phyloP scores from a whole-genome alignment of 2,888 invertebrate genomes.

The Chymomyza procnemis region DNA sequence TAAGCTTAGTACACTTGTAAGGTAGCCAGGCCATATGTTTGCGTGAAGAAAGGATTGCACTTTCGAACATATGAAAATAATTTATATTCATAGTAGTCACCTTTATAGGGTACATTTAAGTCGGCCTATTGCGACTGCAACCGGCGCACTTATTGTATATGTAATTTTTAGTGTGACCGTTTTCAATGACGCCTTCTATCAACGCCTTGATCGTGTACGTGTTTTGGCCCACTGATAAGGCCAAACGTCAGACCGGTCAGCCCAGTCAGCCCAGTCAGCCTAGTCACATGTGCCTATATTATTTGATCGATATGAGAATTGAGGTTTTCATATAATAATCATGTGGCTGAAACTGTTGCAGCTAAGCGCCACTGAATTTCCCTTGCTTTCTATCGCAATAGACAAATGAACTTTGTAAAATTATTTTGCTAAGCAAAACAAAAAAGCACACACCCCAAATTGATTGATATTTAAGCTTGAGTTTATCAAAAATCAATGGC shows the following conservation, averaged over 20 bases:
- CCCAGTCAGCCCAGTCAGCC: not conserved
- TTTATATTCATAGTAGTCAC: too few species aligned
- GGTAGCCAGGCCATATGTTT: too few species aligned
- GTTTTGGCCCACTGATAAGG: constrained; percentile 43
- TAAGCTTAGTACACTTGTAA: too few species aligned
- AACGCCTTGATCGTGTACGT: constrained; percentile 44
- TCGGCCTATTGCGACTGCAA: too few species aligned
- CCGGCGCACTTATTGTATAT: constrained; percentile 18
- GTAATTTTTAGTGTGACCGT: constrained; percentile 39
- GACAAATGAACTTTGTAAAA: not conserved
- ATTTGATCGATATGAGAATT: constrained; percentile 46
- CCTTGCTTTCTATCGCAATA: not conserved
- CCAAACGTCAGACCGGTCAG: constrained; percentile 20
- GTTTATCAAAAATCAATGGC: constrained; percentile 57
- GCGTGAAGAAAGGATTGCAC: too few species aligned
- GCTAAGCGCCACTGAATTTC: not conserved
- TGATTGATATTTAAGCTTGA: constrained; percentile 62
- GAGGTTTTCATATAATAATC: not conserved
- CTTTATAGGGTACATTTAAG: too few species aligned
- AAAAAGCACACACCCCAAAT: constrained; percentile 2
- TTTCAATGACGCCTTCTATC: constrained; percentile 33
- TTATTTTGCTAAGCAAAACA: not conserved
- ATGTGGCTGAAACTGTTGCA: not conserved
- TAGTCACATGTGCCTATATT: constrained; percentile 46
- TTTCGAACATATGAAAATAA: too few species aligned